A percentile compares a stretch with the other conserved stretches of the same genome.
phyloP scores from a whole-genome alignment of 2,888 invertebrate species.

The Salpingus planirostris region DNA sequence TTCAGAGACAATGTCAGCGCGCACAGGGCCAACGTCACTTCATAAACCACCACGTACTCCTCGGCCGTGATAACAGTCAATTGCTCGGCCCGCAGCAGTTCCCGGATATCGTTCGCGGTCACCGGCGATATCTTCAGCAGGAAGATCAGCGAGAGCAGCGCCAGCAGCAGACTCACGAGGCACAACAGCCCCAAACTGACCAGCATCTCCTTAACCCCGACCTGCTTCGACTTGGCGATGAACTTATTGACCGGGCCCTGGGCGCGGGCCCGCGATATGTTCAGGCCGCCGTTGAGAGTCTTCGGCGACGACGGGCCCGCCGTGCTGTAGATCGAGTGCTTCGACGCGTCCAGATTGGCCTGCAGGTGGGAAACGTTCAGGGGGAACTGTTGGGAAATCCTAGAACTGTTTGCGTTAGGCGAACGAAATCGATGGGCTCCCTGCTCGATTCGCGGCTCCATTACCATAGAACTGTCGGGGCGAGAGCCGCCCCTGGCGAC shows the following conservation, averaged over 20 bases:
- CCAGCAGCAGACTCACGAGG: conserved; percentile 74
- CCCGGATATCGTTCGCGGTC: conserved; percentile 49
- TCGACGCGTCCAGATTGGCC: conserved; percentile 50
- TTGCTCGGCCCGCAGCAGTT: conserved; percentile 47
- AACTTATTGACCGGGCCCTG: conserved; percentile 37
- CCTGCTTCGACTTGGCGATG: conserved; percentile 44
- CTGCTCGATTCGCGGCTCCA: conserved; percentile 34
- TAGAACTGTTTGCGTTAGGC: conserved; percentile 31
- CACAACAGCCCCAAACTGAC: conserved; percentile 79
- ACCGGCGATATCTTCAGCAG: conserved; percentile 74
- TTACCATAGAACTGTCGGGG: conserved; percentile 36
- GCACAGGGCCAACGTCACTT: conserved; percentile 84
- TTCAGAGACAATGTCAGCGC: conserved; percentile 82
- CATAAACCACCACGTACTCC: conserved; percentile 82
- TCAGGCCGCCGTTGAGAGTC: conserved; percentile 48
- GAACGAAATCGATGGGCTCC: conserved; percentile 32
- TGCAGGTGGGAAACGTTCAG: conserved; percentile 53
- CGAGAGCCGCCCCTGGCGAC: conserved; percentile 45
- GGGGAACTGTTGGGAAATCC: conserved; percentile 48
- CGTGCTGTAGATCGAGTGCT: conserved; percentile 53
- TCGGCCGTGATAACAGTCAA: conserved; percentile 56
- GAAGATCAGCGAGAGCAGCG: conserved; percentile 75
- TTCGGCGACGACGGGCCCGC: conserved; percentile 28
- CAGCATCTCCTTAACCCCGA: conserved; percentile 67
- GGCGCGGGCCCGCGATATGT: conserved; percentile 48